phyloP scores from a whole-genome alignment of 2,797 vertebrate genomes.

The Brotula barbata region DNA sequence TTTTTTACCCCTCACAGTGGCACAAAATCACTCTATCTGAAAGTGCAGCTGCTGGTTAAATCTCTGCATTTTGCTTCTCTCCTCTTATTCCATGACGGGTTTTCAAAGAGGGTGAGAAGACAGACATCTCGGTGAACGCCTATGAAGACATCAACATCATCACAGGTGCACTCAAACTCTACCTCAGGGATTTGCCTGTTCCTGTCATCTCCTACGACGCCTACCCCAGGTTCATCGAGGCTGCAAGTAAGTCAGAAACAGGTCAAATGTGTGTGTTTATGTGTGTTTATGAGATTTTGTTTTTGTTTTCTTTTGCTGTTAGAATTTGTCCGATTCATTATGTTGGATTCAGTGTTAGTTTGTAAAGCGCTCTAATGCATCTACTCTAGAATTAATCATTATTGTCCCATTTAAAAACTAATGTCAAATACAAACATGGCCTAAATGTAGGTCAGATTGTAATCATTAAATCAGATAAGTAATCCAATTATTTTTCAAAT shows the following conservation, averaged over 20 bases:
- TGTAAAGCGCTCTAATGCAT: too few species aligned
- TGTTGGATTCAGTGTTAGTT: background rate
- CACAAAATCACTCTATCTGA: conserved; percentile 27
- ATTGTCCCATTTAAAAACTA: too few species aligned
- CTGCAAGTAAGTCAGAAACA: conserved; percentile 87
- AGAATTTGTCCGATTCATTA: conserved; percentile 12
- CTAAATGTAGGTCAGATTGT: too few species aligned
- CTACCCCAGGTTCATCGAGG: conserved; percentile 97
- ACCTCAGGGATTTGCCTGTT: conserved; percentile 99
- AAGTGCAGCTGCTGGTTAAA: conserved; percentile 46
- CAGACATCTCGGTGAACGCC: conserved; percentile 95
- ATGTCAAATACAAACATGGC: too few species aligned
- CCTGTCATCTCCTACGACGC: conserved; percentile 96
- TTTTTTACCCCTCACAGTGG: conserved; percentile 11
- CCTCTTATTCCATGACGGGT: conserved; percentile 37
- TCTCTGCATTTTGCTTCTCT: conserved; percentile 32
- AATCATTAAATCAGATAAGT: too few species aligned
- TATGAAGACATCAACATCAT: conserved; percentile 99
- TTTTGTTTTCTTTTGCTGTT: conserved; percentile 16
- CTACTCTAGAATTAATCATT: too few species aligned
- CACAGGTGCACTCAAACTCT: conserved; percentile 97
- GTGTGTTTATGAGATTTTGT: too few species aligned
- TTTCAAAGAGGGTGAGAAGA: conserved; percentile 94
- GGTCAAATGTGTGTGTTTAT: too few species aligned
- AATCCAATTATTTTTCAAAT: too few species aligned